Evolutionary conservation across 2,113 vertebrate species (phyloP).

Genomic region (Camarhynchus parvulus): DNA sequence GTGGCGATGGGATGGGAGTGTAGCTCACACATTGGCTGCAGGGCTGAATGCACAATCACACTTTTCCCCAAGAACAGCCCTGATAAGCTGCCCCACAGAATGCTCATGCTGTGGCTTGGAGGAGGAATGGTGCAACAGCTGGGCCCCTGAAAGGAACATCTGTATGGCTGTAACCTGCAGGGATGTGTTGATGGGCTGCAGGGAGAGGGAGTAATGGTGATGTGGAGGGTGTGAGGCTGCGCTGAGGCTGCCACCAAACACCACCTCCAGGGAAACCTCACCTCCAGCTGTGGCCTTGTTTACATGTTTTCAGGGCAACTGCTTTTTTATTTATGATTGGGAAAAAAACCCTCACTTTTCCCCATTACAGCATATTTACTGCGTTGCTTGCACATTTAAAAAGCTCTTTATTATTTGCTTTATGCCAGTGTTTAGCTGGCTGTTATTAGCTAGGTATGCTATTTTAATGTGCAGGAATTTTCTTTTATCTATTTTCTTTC

Average conservation of each 20-base stretch:
- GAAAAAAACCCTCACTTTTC: not conserved
- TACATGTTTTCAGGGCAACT: not conserved
- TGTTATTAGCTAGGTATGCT: not conserved
- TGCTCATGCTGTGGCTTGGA: not conserved
- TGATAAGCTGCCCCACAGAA: not conserved
- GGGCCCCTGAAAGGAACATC: not conserved
- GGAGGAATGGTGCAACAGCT: not conserved
- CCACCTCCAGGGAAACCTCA: not conserved
- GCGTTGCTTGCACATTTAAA: not conserved
- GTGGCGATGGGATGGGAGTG: not conserved
- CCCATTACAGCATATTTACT: not conserved
- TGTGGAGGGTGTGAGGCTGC: rapidly evolving
- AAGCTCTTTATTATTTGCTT: not conserved
- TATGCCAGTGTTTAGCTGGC: not conserved
- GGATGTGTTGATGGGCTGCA: not conserved
- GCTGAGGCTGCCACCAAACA: not conserved
- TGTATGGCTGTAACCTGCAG: not conserved
- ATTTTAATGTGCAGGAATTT: not conserved
- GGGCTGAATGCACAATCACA: not conserved
- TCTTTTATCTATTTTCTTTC: not conserved
- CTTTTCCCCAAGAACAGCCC: not conserved
- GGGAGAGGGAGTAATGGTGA: not conserved
- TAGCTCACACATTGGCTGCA: not conserved
- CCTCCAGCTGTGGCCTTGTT: not conserved
- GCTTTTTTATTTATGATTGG: not conserved